phyloP scores from a whole-genome alignment of 2,888 invertebrate species.

The Drosophila neotestacea region DNA sequence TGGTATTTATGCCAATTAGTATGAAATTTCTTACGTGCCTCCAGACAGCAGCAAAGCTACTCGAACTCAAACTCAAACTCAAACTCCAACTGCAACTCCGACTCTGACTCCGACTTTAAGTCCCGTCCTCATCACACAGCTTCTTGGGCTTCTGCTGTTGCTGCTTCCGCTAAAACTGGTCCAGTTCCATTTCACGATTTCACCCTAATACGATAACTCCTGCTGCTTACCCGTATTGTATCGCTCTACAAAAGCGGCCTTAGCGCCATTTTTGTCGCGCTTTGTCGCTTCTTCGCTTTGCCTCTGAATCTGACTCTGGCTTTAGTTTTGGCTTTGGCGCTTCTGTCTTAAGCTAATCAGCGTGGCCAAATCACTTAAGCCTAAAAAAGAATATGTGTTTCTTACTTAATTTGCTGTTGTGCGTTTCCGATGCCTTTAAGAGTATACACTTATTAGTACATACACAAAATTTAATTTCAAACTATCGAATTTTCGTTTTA shows the following conservation, averaged over 20 bases:
- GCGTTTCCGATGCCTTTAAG: constrained; percentile 29
- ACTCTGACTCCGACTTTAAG: constrained; percentile 14
- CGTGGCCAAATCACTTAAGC: constrained; percentile 46
- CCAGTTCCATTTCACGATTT: constrained; percentile 77
- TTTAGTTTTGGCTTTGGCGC: constrained; percentile 46
- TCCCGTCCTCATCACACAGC: constrained; percentile 41
- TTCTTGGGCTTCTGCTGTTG: constrained; percentile 21
- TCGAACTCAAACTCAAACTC: constrained; percentile 31
- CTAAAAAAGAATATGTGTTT: constrained; percentile 47
- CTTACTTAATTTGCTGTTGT: constrained; percentile 69
- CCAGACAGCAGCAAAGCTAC: constrained; percentile 51
- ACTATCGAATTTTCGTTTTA: no score
- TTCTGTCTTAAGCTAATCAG: constrained; percentile 64
- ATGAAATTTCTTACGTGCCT: constrained; percentile 84
- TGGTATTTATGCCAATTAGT: constrained; percentile 85
- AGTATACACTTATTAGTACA: constrained; percentile 3
- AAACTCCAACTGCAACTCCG: constrained; percentile 23
- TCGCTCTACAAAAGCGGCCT: constrained; percentile 51
- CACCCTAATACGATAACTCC: constrained; percentile 71
- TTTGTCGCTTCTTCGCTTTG: constrained; percentile 59
- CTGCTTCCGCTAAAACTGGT: constrained; percentile 84
- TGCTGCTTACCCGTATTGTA: constrained; percentile 46
- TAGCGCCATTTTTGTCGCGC: constrained; percentile 82
- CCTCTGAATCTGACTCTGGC: background rate
- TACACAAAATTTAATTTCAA: background rate